These are phyloP conservation scores for Raja brachyura DNA, from an alignment of 2,113 vertebrate species.

Conservation along the genomic window DNA sequence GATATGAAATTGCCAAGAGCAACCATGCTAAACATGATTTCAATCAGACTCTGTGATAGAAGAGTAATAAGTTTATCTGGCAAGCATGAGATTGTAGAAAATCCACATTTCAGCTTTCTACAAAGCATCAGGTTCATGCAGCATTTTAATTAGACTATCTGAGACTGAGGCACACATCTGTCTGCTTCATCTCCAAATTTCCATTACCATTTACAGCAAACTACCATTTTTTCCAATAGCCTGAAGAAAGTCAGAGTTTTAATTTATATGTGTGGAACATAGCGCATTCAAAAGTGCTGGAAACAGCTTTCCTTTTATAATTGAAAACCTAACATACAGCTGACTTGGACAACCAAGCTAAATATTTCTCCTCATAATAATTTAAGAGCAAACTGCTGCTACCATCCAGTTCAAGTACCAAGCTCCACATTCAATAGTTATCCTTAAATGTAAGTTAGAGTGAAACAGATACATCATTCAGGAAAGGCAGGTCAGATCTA, in stretches of 20 bases:
- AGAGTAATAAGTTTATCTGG: neutral
- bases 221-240: neutral
- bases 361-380: neutral
- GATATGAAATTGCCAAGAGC: neutral
- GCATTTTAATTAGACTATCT: neutral
- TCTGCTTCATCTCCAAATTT: neutral
- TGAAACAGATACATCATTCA: neutral
- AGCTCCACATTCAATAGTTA: neutral
- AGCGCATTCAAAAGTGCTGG: neutral
- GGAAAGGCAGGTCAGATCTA: neutral
- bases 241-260: neutral
- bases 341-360: neutral
- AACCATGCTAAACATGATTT: neutral
- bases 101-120: neutral
- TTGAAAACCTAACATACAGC: neutral
- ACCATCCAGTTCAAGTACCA: neutral
- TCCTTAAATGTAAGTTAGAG: conserved; percentile 14
- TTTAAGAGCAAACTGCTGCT: conserved; percentile 5
- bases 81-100: neutral
- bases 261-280: neutral
- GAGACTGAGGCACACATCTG: neutral
- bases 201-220: neutral
- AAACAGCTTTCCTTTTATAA: neutral
- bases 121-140: neutral
- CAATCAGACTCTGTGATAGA: neutral